These are phyloP conservation scores for Chironex yamaguchii DNA, from an alignment of 30 jellyfish, hydroid and myxozoan genomes.

Conservation along the genomic window DNA sequence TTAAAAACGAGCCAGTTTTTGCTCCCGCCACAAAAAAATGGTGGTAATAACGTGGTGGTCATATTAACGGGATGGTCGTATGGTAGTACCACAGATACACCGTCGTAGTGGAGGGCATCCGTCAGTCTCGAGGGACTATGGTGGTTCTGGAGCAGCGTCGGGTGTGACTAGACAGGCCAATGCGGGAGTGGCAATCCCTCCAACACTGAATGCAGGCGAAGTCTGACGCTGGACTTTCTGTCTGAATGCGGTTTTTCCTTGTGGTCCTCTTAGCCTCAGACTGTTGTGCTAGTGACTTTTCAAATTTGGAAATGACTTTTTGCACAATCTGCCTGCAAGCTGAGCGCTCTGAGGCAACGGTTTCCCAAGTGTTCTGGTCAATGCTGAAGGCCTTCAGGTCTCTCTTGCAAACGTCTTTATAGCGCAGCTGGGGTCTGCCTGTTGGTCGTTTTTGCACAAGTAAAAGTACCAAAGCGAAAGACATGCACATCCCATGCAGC, in stretches of 20 bases:
- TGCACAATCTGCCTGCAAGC: not conserved
- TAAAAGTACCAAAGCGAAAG: no score
- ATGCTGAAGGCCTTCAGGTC: slow-evolving; percentile 17
- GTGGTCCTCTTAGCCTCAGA: not conserved
- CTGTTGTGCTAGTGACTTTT: slow-evolving; percentile 14
- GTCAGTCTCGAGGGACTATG: slow-evolving; percentile 20
- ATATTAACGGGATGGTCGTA: no score
- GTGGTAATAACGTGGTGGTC: no score
- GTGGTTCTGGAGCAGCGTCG: slow-evolving; percentile 5
- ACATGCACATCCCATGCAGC: no score
- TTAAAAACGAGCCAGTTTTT: no score
- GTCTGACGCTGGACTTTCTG: slow-evolving; percentile 4
- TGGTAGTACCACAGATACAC: no score
- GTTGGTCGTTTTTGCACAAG: not conserved
- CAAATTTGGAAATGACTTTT: slow-evolving; percentile 2
- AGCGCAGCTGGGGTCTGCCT: slow-evolving; percentile 12
- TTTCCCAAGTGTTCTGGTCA: slow-evolving; percentile 13
- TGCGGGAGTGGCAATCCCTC: slow-evolving; percentile 34
- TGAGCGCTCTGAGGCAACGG: not conserved
- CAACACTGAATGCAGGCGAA: slow-evolving; percentile 11
- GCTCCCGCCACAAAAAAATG: no score
- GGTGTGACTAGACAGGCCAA: slow-evolving; percentile 30
- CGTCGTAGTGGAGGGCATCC: slow-evolving; percentile 32
- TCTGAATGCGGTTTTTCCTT: no score
- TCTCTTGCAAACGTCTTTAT: not conserved